phyloP scores from a whole-genome alignment of 2,113 vertebrate genomes.

The Charadrius vociferus region DNA sequence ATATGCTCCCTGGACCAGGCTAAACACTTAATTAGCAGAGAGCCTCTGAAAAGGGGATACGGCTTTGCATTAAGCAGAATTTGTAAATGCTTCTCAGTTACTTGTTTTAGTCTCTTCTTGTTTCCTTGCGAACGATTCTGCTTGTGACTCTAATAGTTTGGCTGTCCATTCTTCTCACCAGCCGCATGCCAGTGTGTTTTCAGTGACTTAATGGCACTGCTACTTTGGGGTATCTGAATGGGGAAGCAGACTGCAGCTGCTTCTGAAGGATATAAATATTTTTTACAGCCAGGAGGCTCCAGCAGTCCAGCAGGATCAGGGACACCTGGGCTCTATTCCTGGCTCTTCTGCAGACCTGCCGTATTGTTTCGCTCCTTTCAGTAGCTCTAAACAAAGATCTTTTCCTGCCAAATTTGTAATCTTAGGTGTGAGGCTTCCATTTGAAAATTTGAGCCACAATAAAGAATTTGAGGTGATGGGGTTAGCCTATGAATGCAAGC shows the following conservation, averaged over 20 bases:
- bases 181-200: neutral
- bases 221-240: neutral
- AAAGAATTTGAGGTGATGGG: neutral
- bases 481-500: neutral
- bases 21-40: neutral
- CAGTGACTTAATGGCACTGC: neutral
- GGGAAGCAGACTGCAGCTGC: constrained; percentile 54
- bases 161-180: neutral
- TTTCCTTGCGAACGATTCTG: neutral
- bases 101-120: neutral
- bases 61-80: neutral
- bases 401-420: neutral
- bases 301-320: neutral
- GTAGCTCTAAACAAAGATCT: neutral
- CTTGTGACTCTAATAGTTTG: neutral
- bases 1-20: neutral
- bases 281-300: neutral
- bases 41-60: neutral
- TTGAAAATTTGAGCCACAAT: neutral
- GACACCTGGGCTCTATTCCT: constrained; percentile 20
- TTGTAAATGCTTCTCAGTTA: neutral
- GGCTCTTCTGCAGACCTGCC: neutral
- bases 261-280: constrained; percentile 50
- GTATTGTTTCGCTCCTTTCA: neutral
- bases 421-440: neutral